Base-by-base conservation (phyloP, 2,888 invertebrate species). In the Cheiracanthium punctorium region DNA sequence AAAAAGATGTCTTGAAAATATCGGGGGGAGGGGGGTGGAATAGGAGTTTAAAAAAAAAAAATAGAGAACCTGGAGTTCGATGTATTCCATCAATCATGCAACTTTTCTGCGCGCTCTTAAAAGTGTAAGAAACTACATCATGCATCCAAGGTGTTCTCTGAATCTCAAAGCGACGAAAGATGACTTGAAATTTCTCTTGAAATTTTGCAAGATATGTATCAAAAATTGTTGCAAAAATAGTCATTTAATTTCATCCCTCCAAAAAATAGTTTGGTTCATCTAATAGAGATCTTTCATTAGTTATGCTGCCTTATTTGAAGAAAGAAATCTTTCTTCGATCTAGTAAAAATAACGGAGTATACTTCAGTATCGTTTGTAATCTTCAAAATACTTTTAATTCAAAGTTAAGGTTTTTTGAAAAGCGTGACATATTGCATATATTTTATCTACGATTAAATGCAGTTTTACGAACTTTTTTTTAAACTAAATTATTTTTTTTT, bases 51-150 rank as follows among this genome's bases (percentile, higher is more conserved):
- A 8, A 58, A 24, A 58, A 58, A 69, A 69, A 69, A 69, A 69
- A 65, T 20, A 20, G 33, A 69, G 67, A n/a, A n/a, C 67, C n/a
- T 4, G 7, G 67, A 32, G 67, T 32, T 69, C 32, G 67, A 69
- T 33, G 33, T 69, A 17, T 69, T 69, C 67, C 67, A 69, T 69
- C 67, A 32, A 69, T 69, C 67, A 69, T 69, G 33, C 17, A 69
- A 69, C 67, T 69, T 52, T 72, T 67, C 69, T 20, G 12, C 52
- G 67, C 69, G 20, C 67, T 29, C 29, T 41, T 73, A 32, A 41
- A 65, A 76, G 82, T 82, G n/a, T 77, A 82, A 82, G 72, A 76
- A 77, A 82, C 72, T 82, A 10, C 24, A 24, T 20, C 58, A 65
- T 82, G 20, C 24, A 24, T 20, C 58, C 58, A 58, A 58, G 58